Evolutionary conservation across 2,113 vertebrate genomes (phyloP).

Genomic region (Vimba vimba): DNA sequence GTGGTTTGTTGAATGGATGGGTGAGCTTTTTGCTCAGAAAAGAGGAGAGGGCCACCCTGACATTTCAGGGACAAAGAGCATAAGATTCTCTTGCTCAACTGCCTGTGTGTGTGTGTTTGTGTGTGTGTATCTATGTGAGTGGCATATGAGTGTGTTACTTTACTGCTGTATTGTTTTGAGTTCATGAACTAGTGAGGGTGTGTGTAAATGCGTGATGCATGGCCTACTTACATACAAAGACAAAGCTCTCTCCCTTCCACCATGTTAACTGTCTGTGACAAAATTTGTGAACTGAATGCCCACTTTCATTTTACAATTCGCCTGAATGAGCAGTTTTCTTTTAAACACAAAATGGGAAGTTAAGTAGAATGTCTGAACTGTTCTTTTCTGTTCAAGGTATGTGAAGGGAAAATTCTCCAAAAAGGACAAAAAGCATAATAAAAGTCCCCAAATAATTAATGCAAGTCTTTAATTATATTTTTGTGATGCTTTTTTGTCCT

Average conservation of each 20-base stretch:
- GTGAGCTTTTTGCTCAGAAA: not conserved
- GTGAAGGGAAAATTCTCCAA: not conserved
- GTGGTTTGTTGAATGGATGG: not conserved
- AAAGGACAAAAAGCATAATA: not conserved
- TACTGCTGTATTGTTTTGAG: slow-evolving; percentile 26
- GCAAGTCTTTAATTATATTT: not conserved
- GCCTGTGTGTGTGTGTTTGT: not conserved
- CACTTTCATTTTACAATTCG: not conserved
- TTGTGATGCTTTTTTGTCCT: not conserved
- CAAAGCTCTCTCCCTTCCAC: slow-evolving; percentile 2
- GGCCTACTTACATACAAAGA: slow-evolving; percentile 41
- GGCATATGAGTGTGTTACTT: slow-evolving; percentile 11
- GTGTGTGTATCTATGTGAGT: not conserved
- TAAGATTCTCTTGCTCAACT: slow-evolving; percentile 1
- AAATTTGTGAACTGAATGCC: not conserved
- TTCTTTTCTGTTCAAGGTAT: not conserved
- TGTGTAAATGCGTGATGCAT: slow-evolving; percentile 29
- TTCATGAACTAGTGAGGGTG: slow-evolving; percentile 15
- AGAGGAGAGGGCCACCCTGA: slow-evolving; percentile 17
- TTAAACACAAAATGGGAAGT: not conserved
- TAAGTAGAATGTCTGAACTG: not conserved
- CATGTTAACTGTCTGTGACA: not conserved
- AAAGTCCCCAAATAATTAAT: not conserved
- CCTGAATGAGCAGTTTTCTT: not conserved
- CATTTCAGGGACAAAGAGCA: slow-evolving; percentile 8